Conservation (phyloP, 2,888 invertebrate species). For the Oscheius sp. region DNA sequence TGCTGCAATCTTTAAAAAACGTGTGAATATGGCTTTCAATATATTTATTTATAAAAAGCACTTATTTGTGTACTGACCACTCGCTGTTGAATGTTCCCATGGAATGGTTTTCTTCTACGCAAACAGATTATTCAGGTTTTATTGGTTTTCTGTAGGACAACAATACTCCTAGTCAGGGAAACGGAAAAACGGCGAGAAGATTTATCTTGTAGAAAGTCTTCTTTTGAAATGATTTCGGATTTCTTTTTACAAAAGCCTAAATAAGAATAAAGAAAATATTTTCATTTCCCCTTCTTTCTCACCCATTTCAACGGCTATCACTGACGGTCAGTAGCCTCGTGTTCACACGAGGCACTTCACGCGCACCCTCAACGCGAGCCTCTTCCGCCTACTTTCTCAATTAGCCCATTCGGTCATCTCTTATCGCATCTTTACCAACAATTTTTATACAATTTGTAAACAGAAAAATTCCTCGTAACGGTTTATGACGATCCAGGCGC, state of each 20-base stretch:
- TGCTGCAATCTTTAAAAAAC: conserved; percentile 19
- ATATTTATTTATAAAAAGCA: not conserved
- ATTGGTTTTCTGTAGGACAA: too few relatives aligned
- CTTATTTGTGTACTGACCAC: too few relatives aligned
- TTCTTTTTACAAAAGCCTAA: too few relatives aligned
- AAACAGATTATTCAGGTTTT: conserved; percentile 18
- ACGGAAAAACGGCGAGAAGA: too few relatives aligned
- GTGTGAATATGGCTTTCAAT: conserved; percentile 22
- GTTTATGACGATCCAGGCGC: too few relatives aligned
- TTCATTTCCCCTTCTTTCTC: not conserved
- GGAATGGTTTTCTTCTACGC: conserved; percentile 3
- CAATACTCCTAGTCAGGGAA: too few relatives aligned
- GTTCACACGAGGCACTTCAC: conserved; percentile 31
- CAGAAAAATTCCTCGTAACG: not conserved
- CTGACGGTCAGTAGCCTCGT: conserved; percentile 27
- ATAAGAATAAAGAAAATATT: too few relatives aligned
- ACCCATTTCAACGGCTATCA: conserved; percentile 15
- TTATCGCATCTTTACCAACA: too few relatives aligned
- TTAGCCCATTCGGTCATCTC: conserved; percentile 22
- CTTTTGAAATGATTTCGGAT: too few relatives aligned
- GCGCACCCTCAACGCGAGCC: conserved; percentile 28
- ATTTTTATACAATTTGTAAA: too few relatives aligned
- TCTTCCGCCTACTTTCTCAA: conserved; percentile 27
- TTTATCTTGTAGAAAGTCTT: too few relatives aligned
- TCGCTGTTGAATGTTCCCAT: conserved; percentile 5